Evolutionary conservation across 2,797 vertebrate species (phyloP).

Genomic region (Gymnoscopelus microlampas): DNA sequence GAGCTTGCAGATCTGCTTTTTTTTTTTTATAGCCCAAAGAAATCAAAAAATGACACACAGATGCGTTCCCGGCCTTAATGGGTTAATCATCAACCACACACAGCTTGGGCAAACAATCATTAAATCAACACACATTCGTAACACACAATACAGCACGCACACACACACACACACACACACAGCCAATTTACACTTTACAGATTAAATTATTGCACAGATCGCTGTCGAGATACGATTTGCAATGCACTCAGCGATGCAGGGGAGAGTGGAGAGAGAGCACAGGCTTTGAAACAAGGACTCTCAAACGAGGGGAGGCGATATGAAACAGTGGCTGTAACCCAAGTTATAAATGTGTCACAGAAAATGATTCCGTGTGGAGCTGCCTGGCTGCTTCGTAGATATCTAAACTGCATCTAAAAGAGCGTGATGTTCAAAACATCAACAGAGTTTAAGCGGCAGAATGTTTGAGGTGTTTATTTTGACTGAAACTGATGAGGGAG

Average conservation of each 20-base stretch:
- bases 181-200: slow-evolving; percentile 60
- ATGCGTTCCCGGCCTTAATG: no score
- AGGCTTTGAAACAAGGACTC: slow-evolving; percentile 9
- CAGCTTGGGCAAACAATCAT: slow-evolving; percentile 69
- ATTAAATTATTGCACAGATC: slow-evolving; percentile 48
- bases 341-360: neutral
- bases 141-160: slow-evolving; percentile 49
- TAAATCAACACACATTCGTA: slow-evolving; percentile 53
- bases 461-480: neutral
- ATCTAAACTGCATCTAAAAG: no score
- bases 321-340: slow-evolving; percentile 27
- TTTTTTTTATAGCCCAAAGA: no score
- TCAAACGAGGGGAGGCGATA: slow-evolving; percentile 16
- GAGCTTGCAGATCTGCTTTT: no score
- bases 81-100: slow-evolving; percentile 70
- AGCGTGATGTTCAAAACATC: no score
- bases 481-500: neutral
- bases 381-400: neutral
- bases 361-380: slow-evolving; percentile 14
- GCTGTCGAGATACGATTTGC: slow-evolving; percentile 37
- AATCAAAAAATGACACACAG: no score
- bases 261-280: slow-evolving; percentile 10
- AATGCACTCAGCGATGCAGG: slow-evolving; percentile 22
- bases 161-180: slow-evolving; percentile 10
- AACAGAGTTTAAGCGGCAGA: neutral